Percentiles rank a stretch among this genome's conserved stretches.
Conservation (phyloP, 2,888 invertebrate species). For the Melikaiella ostensackeni region DNA sequence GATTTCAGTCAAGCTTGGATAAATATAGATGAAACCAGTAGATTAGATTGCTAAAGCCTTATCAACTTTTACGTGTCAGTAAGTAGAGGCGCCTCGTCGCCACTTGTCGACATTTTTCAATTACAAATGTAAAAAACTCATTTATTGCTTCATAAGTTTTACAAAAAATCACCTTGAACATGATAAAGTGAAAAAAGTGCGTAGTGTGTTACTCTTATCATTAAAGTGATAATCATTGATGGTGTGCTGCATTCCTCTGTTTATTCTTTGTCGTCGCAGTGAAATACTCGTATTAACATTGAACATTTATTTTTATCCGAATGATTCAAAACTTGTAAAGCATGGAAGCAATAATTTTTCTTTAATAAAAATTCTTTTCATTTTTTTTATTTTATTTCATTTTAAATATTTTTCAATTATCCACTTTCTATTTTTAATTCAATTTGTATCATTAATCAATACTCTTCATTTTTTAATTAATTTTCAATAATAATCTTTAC, state of each 20-base stretch:
- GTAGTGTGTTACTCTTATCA: neutral
- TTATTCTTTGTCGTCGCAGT: neutral
- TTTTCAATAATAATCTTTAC: too few species aligned
- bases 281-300: too few species aligned
- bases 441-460: too few species aligned
- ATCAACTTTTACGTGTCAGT: slow-evolving; percentile 23
- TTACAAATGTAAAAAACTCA: neutral
- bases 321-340: neutral
- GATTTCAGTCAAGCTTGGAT: neutral
- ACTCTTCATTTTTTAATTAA: too few species aligned
- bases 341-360: neutral
- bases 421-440: too few species aligned
- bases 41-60: slow-evolving; percentile 27
- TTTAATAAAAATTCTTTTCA: neutral
- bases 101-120: neutral
- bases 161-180: neutral
- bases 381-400: too few species aligned
- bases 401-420: too few species aligned
- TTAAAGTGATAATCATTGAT: neutral
- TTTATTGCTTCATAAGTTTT: neutral
- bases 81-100: neutral
- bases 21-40: neutral
- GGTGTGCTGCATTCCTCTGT: neutral
- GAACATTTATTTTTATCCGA: neutral
- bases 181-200: slow-evolving; percentile 13